Evolutionary conservation across 2,797 vertebrate genomes (phyloP), one percentile per base, ranked within the genome.

Genomic region (Micrastur ruficollis): DNA sequence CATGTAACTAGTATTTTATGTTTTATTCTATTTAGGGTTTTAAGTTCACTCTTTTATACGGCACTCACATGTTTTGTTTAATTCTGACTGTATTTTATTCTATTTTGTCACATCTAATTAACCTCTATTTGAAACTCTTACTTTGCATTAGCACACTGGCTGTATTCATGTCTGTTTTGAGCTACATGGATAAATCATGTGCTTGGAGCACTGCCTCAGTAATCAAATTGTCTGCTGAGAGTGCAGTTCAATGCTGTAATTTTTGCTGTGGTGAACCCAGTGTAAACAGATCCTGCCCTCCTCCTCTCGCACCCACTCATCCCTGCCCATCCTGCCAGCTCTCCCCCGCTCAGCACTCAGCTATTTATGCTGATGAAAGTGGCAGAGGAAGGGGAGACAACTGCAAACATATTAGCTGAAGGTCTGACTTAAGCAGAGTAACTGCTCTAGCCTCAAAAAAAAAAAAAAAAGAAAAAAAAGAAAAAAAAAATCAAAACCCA

Each of bases 211-310:
- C 79, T 85, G 89, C 90, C 93, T 91, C 93, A n/a, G 89, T 91
- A 96, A 96, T 94, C 92, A 91, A 89, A 96, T 81, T 90, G 93
- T 88, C 84, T 97, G 95, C 94, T 92, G 93, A 97, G 95, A 95
- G 91, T 74, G 94, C 96, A 95, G 94, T 89, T 96, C 87, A 67
- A 42, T 22, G 84, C 89, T 88, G 81, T 86, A 82, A 97, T 95
- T 94, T 89, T 78, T 94, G 89, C 91, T 68, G 86, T 91, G 84
- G 84, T 86, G 72, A 96, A 94, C 84, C 42, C 75, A 32, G 46
- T 27, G 87, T 93, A 92, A 96, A 95, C 91, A 96, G 92, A 96
- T 50, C 89, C 81, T 91, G 92, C 81, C 87, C 89, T 94, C 78
- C 95, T 96, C 83, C 90, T 84, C 80, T 67, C 19, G 1, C 58